A percentile compares a stretch with the other conserved stretches of the same genome.
Evolutionary conservation across 1,140 invertebrate species (phyloP).

Genomic region (Drosophila virilis): DNA sequence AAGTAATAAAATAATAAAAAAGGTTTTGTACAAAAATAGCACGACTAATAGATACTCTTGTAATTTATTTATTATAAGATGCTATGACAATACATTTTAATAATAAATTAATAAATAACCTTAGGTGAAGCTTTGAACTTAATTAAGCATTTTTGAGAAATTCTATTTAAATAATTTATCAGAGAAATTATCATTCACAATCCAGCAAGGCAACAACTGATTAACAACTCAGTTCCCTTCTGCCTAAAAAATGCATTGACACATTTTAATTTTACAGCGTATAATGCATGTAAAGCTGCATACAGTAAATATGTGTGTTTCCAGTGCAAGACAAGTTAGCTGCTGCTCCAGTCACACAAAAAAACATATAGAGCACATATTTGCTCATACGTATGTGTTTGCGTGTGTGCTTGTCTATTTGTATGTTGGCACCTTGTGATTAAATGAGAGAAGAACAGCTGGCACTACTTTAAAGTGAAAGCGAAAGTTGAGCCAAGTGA

Average conservation of each 20-base stretch:
- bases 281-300: conserved; percentile 4
- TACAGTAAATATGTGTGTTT: conserved; percentile 26
- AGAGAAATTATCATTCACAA: too few relatives aligned
- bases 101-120: too few relatives aligned
- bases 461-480: conserved; percentile 54
- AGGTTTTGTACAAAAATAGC: not conserved
- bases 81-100: too few relatives aligned
- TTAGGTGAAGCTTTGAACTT: too few relatives aligned
- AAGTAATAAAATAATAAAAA: conserved; percentile 5
- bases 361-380: conserved; percentile 17
- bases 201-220: too few relatives aligned
- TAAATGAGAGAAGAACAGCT: conserved; percentile 53
- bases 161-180: too few relatives aligned
- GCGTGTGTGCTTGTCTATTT: conserved; percentile 19
- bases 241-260: too few relatives aligned
- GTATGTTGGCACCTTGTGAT: conserved; percentile 55
- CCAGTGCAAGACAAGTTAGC: conserved; percentile 32
- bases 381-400: conserved; percentile 4
- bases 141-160: too few relatives aligned
- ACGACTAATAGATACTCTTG: conserved; percentile 6
- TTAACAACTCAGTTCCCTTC: too few relatives aligned
- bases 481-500: conserved; percentile 32
- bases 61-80: conserved; percentile 7
- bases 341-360: not conserved
- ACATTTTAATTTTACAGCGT: not conserved